Percentiles rank a stretch among this genome's conserved stretches.
These are phyloP conservation scores for Ivindomyrus marchei DNA, from an alignment of 2,113 vertebrate species.

Conservation along the genomic window DNA sequence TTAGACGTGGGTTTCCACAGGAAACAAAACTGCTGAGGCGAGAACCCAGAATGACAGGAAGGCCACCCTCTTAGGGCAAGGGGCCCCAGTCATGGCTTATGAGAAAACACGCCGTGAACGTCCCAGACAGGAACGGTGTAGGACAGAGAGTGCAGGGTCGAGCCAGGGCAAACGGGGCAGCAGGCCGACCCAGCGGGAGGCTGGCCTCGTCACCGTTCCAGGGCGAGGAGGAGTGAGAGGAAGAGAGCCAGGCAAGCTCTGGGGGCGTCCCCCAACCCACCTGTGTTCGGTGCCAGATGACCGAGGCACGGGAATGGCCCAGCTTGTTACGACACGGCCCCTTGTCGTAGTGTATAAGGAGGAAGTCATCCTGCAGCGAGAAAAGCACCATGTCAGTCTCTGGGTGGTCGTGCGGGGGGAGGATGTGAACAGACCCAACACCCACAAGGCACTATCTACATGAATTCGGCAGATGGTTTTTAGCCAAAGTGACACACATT, in stretches of 20 bases:
- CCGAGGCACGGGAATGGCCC: slow-evolving; percentile 78
- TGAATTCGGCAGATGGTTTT: not conserved
- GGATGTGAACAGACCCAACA: not conserved
- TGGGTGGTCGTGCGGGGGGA: not conserved
- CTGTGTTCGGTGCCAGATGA: slow-evolving; percentile 86
- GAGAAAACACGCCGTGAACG: not conserved
- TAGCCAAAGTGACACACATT: not conserved
- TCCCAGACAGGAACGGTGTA: not conserved
- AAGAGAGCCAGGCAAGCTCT: not conserved
- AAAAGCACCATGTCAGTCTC: not conserved
- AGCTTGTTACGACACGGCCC: slow-evolving; percentile 81
- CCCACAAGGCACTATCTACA: not conserved
- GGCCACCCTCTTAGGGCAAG: not conserved
- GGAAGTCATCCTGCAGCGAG: slow-evolving; percentile 70
- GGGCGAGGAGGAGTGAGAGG: not conserved
- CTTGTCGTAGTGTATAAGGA: slow-evolving; percentile 81
- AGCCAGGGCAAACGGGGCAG: not conserved
- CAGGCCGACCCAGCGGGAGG: not conserved
- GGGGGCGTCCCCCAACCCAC: slow-evolving; percentile 38
- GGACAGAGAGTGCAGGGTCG: not conserved
- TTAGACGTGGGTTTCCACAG: not conserved
- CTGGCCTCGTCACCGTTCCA: not conserved
- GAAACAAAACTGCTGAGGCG: not conserved
- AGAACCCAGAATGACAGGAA: not conserved
- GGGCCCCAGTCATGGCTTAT: not conserved